Evolutionary conservation across 2,113 vertebrate genomes (phyloP).

Genomic region (Orthonyx spaldingii): DNA sequence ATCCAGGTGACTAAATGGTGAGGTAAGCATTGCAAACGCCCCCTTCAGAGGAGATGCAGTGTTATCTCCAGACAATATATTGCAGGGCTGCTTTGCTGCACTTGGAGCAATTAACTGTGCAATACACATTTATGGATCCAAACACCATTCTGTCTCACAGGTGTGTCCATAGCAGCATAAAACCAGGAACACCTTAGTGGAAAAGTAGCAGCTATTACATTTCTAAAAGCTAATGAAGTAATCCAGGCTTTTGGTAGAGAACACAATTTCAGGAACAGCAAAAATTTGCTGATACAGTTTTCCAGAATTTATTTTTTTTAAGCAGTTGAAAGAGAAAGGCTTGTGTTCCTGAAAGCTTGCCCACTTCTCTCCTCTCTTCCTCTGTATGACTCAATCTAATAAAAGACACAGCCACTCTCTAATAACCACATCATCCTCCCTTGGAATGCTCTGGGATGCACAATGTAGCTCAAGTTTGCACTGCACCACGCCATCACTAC

Average conservation of each 20-base stretch:
- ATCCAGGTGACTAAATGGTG: background rate
- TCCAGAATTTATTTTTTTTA: background rate
- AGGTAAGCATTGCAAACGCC: background rate
- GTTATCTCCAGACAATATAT: background rate
- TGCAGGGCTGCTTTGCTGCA: background rate
- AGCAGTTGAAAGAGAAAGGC: background rate
- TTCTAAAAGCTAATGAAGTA: background rate
- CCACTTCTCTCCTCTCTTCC: background rate
- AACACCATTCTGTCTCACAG: background rate
- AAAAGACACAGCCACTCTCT: background rate
- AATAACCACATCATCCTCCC: background rate
- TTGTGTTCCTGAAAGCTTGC: background rate
- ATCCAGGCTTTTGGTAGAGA: background rate
- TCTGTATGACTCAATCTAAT: background rate
- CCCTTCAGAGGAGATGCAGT: background rate
- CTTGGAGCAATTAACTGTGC: background rate
- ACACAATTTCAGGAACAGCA: background rate
- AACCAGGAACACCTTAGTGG: background rate
- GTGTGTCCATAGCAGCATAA: background rate
- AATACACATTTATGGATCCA: background rate
- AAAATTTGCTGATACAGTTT: background rate
- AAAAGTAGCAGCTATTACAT: background rate
- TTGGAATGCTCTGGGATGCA: background rate
- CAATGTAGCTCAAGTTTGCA: background rate
- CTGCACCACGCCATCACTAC: rapidly evolving